Conservation (phyloP, 2,113 vertebrate species). For the Crocuta crocuta region DNA sequence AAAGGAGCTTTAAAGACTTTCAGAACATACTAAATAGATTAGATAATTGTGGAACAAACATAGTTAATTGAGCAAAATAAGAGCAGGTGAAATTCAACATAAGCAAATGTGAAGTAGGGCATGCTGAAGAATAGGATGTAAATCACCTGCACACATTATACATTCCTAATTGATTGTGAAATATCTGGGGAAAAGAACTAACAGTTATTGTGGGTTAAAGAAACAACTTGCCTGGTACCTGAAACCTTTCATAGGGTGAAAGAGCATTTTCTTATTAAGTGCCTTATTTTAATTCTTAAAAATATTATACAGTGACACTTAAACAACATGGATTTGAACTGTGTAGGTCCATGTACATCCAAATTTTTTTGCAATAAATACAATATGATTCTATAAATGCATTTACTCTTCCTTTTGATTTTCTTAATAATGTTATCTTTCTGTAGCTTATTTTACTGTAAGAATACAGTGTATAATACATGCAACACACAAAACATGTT, state of each 20-base stretch:
- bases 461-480: neutral
- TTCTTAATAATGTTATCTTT: neutral
- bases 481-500: neutral
- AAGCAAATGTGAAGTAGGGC: neutral
- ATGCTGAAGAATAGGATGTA: neutral
- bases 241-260: neutral
- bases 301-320: neutral
- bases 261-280: neutral
- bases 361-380: neutral
- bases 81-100: constrained; percentile 48
- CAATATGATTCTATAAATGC: neutral
- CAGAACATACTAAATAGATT: constrained; percentile 59
- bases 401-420: neutral
- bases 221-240: neutral
- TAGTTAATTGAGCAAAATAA: constrained; percentile 59
- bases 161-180: constrained; percentile 6
- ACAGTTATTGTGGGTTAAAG: neutral
- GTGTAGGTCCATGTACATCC: neutral
- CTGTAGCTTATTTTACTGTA: neutral
- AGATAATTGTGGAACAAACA: constrained; percentile 61
- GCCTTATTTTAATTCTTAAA: neutral
- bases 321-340: neutral
- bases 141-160: neutral
- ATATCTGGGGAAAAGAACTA: neutral
- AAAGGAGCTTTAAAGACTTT: constrained; percentile 33